Base-by-base conservation (phyloP, 2,888 invertebrate species). In the Drosophila nr. fundita region DNA sequence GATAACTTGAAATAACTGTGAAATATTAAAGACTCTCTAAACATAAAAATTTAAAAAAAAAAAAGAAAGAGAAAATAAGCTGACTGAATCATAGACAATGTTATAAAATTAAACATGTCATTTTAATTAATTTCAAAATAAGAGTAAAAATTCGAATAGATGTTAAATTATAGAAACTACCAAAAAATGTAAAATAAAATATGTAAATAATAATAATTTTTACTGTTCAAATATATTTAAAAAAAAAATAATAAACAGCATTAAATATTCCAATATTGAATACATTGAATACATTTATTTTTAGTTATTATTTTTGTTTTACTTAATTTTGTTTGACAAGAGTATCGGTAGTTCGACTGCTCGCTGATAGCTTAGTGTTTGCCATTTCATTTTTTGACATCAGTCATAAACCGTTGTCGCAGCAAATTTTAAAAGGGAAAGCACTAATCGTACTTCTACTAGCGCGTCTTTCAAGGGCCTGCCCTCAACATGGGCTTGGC, bases 371-470 rank as follows among this genome's bases (percentile, higher is more conserved):
- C 7, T 38, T 18, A 54, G 24, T 64, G 48, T 66, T 78, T 73
- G 61, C 63, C 66, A 69, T 68, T 81, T 66, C 61, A 68, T 71
- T 82, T 72, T 68, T 59, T 69, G 73, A 50, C 76, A 71, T 71
- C 48, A 64, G 74, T 72, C 86, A 77, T 61, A 72, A 60, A 61
- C 61, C 59, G 65, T 61, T 45, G 70, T 60, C 49, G 40, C 15
- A 6, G 7, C 11, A 15, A 21, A 52, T 65, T 73, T 68, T 48
- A 82, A 84, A 85, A 85, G 88, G 82, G 88, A 85, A 85, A 85
- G 88, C 78, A 85, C 78, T 64, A 78, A 83, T 77, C 71, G 66
- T 69, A 74, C 80, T 78, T 87, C 78, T 85, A 76, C 81, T 64
- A 74, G 53, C 34, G 54, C 45, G 18, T 49, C 45, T 61, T 67